These are phyloP conservation scores for Cliona cf. orientalis DNA, from an alignment of 37 sponge, comb jelly and placozoan genomes.

Conservation along the genomic window DNA sequence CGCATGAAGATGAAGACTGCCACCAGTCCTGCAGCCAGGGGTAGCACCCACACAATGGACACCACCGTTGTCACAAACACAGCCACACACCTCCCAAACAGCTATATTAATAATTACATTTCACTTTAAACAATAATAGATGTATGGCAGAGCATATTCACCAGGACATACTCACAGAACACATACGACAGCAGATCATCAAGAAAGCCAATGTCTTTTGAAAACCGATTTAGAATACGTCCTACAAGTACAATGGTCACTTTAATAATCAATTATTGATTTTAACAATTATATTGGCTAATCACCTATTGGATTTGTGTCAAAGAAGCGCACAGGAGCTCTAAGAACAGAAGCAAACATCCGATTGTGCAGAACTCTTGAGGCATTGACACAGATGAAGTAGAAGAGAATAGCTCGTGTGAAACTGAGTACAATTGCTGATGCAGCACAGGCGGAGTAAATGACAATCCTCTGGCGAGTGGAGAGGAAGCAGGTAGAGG, in stretches of 20 bases:
- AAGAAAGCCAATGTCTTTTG: constrained; percentile 80
- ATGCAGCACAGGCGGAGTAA: constrained; percentile 30
- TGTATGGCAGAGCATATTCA: too few relatives aligned
- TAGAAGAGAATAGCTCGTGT: constrained; percentile 32
- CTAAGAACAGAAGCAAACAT: constrained; percentile 68
- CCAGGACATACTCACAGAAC: constrained; percentile 51
- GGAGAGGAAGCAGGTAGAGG: background rate
- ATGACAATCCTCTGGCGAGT: constrained; percentile 34
- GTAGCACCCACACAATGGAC: constrained; percentile 59
- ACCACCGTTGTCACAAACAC: constrained; percentile 51
- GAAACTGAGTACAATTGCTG: constrained; percentile 36
- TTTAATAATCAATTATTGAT: too few relatives aligned
- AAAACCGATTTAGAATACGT: constrained; percentile 78
- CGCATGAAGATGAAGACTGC: constrained; percentile 37
- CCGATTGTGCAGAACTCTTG: constrained; percentile 65
- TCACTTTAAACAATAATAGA: background rate
- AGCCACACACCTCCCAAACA: constrained; percentile 43
- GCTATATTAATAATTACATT: constrained; percentile 6
- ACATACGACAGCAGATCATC: constrained; percentile 71
- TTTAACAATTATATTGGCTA: too few relatives aligned
- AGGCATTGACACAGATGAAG: constrained; percentile 52
- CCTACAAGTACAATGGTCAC: too few relatives aligned
- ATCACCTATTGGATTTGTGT: constrained; percentile 84
- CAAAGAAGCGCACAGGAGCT: constrained; percentile 83
- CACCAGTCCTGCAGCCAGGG: constrained; percentile 38